A percentile compares a stretch with the other conserved stretches of the same genome.
Evolutionary conservation across 2,888 invertebrate genomes (phyloP).

Genomic region (Eudiplozoon nipponicum): DNA sequence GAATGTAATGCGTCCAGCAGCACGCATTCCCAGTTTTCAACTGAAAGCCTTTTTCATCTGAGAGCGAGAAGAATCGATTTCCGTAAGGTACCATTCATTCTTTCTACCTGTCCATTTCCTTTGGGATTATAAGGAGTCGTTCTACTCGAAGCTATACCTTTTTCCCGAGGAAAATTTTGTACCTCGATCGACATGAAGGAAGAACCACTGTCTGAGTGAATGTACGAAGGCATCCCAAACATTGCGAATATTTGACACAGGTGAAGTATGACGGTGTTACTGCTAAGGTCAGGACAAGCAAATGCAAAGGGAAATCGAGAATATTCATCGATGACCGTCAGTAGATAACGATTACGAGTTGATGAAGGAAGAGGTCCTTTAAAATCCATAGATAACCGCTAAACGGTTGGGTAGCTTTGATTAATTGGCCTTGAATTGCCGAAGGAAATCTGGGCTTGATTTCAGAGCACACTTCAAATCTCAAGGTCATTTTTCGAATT

Average conservation of each 20-base stretch:
- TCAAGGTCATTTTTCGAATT: conserved; percentile 2
- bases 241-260: conserved; percentile 17
- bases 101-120: conserved; percentile 17
- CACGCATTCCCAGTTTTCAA: conserved; percentile 15
- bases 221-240: conserved; percentile 17
- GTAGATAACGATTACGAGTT: conserved; percentile 17
- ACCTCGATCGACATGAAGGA: conserved; percentile 18
- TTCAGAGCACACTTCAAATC: conserved; percentile 11
- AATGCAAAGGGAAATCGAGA: conserved; percentile 18
- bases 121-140: conserved; percentile 17
- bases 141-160: conserved; percentile 16
- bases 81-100: conserved; percentile 18
- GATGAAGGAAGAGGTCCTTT: conserved; percentile 18
- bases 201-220: conserved; percentile 17
- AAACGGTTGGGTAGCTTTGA: conserved; percentile 18
- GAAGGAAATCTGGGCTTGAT: conserved; percentile 13
- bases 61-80: conserved; percentile 16
- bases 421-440: conserved; percentile 9
- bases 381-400: conserved; percentile 18
- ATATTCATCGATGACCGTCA: conserved; percentile 18
- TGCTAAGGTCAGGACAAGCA: conserved; percentile 17
- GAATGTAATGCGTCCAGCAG: conserved; percentile 17
- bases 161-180: conserved; percentile 9
- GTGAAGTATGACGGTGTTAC: conserved; percentile 15
- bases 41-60: conserved; percentile 8